Conservation (phyloP, 1,140 invertebrate genomes). For the Pachypeltis micranthus region DNA sequence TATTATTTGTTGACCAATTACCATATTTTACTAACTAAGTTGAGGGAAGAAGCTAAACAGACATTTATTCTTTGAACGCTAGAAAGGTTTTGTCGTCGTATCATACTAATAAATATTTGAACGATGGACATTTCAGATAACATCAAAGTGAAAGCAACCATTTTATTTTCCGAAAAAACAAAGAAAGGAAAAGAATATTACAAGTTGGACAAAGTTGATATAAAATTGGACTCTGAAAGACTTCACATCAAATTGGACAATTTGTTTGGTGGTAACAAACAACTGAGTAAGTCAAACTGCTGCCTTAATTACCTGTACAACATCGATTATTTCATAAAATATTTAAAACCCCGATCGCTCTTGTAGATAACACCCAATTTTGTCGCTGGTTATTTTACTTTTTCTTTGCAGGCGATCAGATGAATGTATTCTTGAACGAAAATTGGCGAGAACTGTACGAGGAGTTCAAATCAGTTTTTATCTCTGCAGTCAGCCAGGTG, state of each 20-base stretch:
- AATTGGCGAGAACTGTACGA: neutral
- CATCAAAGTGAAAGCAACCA: neutral
- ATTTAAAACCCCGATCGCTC: too few species aligned
- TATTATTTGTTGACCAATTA: too few species aligned
- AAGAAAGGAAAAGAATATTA: neutral
- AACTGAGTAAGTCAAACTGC: neutral
- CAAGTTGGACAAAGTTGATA: neutral
- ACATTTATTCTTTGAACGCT: too few species aligned
- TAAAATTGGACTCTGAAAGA: neutral
- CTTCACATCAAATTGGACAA: neutral
- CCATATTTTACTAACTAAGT: too few species aligned
- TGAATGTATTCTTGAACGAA: neutral
- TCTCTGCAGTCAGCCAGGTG: neutral
- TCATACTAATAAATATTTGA: too few species aligned
- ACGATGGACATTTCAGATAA: neutral
- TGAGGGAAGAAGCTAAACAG: too few species aligned
- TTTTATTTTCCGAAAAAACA: neutral
- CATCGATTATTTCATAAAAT: too few species aligned
- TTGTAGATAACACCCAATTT: neutral
- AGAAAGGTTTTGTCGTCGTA: too few species aligned
- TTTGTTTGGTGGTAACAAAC: neutral
- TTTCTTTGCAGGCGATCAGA: neutral
- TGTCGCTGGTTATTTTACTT: neutral
- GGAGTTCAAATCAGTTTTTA: neutral
- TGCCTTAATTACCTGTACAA: too few species aligned